phyloP scores from a whole-genome alignment of 2,113 vertebrate species.

The Pterocles orientalis region DNA sequence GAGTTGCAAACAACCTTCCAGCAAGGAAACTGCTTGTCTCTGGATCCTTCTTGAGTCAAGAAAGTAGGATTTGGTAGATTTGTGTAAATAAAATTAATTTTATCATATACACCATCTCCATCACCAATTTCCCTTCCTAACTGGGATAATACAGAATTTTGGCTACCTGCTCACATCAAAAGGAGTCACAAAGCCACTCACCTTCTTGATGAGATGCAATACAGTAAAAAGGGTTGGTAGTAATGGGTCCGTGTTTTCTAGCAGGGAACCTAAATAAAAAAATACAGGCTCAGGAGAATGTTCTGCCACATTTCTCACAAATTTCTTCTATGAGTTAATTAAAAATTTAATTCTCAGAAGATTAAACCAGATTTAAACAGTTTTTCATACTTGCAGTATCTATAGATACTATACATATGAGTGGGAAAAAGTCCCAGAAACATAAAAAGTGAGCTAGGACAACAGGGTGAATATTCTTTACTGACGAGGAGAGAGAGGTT shows the following conservation, averaged over 20 bases:
- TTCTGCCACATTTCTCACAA: slow-evolving; percentile 16
- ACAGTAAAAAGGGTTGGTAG: neutral
- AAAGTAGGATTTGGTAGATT: neutral
- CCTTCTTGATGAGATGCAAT: neutral
- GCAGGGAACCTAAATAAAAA: neutral
- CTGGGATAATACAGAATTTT: neutral
- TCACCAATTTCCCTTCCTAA: neutral
- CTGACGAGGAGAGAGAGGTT: neutral
- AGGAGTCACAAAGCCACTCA: neutral
- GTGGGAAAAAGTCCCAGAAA: slow-evolving; percentile 33
- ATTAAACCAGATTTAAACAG: neutral
- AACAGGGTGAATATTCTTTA: neutral
- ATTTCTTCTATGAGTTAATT: slow-evolving; percentile 1
- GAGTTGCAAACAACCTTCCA: neutral
- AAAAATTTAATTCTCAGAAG: slow-evolving; percentile 39
- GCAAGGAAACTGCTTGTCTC: neutral
- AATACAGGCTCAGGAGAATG: slow-evolving; percentile 1
- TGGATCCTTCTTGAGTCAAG: neutral
- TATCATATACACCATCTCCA: neutral
- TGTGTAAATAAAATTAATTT: neutral
- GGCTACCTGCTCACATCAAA: neutral
- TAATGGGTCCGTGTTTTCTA: neutral
- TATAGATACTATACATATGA: neutral
- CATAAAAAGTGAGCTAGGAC: neutral
- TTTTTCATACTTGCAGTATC: neutral